Base-by-base conservation (phyloP, 2,113 vertebrate species). In the Peucedramus taeniatus region DNA sequence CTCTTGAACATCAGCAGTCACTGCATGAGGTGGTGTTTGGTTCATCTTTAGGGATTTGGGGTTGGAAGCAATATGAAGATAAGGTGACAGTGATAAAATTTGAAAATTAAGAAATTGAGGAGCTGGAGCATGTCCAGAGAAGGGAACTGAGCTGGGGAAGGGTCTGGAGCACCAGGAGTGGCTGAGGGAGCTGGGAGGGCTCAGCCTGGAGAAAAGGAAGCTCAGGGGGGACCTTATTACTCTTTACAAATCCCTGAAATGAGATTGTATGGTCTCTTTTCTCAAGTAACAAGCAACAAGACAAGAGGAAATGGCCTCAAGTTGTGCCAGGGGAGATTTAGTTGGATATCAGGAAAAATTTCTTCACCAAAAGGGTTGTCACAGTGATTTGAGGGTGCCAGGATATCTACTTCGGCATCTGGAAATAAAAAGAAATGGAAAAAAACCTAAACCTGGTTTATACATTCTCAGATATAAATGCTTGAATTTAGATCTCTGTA, bases 221-320 rank as follows among this genome's bases (percentile, higher is more conserved):
- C 11, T 61, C 10, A 10, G 7, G 7, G 2, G 31, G 9, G 10
- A 27, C 5, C 1, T 71, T 11, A 1, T 19, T 0, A 0, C 15
- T 54, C 26, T 33, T 12, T 11, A 5, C 33, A 75, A 14, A 0
- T 13, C 15, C 49, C 11, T 40, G 28, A 51, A 23, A 57, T 33
- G 11, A 47, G 24, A 13, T 2, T 80, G 13, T 17, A 2, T 7
- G 3, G n/a, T 11, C n/a, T 47, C 11, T 42, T 33, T 23, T 33
- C 9, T 30, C 26, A 37, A 0, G 5, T 23, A 35, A 40, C 22
- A 47, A 60, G 19, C 0, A 4, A 33, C 10, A 42, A 19, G 11
- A 76, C 14, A 21, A 76, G 39, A 85, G 19, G 18, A 85, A 85
- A 68, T 2, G 11, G 13, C 28, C 26, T 51, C 47, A 63, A 3